Percentiles rank a stretch among this genome's conserved stretches.
Evolutionary conservation across 2,888 invertebrate genomes (phyloP).

Genomic region (Lepetodrilus schrolli): DNA sequence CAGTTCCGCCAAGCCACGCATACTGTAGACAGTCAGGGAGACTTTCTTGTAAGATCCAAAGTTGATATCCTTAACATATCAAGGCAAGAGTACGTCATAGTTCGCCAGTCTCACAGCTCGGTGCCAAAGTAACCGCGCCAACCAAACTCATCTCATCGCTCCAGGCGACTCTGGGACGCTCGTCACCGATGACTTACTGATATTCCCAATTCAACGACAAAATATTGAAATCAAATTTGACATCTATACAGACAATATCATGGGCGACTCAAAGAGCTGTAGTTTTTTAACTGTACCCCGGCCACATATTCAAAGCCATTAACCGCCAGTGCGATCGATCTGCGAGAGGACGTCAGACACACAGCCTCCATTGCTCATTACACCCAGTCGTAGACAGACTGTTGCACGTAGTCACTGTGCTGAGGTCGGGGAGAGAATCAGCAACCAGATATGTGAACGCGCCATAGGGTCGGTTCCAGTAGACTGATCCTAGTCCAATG

Average conservation of each 20-base stretch:
- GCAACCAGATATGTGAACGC: background rate
- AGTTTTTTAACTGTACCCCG: constrained; percentile 20
- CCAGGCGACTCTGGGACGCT: background rate
- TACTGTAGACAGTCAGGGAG: no score
- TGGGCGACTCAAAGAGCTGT: constrained; percentile 15
- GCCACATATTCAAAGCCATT: constrained; percentile 9
- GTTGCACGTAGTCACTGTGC: constrained; percentile 5
- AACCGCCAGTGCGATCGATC: constrained; percentile 2
- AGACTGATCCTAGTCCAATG: background rate
- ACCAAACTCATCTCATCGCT: background rate
- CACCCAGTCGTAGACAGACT: background rate
- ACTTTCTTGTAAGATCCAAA: no score
- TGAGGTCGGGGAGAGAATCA: background rate
- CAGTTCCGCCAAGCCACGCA: no score
- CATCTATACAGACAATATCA: constrained; percentile 13
- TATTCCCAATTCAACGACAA: constrained; percentile 18
- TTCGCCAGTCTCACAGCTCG: background rate
- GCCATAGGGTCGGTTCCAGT: background rate
- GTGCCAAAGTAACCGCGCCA: background rate
- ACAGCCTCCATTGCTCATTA: constrained; percentile 4
- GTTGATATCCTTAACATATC: no score
- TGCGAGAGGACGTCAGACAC: background rate
- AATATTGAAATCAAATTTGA: constrained; percentile 27
- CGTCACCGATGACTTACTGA: constrained; percentile 9
- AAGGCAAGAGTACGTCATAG: no score